Evolutionary conservation across 2,797 vertebrate genomes (phyloP).

Genomic region (Oreonectes daqikongensis): DNA sequence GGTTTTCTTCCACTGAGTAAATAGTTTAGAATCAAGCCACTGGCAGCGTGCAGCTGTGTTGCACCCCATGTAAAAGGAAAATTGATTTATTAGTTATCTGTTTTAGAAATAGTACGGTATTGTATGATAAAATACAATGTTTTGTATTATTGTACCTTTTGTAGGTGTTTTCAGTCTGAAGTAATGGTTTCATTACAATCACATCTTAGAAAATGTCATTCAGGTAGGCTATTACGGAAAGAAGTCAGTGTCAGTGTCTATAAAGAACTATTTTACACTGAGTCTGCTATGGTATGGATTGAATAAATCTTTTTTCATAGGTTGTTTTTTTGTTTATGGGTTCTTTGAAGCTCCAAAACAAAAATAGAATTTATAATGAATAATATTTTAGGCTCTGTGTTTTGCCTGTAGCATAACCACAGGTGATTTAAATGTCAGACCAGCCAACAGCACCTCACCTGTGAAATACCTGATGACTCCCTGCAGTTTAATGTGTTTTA

Average conservation of each 20-base stretch:
- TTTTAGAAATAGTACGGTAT: background rate
- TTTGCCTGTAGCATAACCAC: background rate
- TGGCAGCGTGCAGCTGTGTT: background rate
- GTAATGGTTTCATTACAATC: background rate
- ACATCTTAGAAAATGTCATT: background rate
- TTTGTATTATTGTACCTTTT: background rate
- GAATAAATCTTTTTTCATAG: too few relatives aligned
- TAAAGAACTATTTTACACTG: too few relatives aligned
- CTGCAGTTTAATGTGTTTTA: constrained; percentile 3
- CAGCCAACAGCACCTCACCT: background rate
- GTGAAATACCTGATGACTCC: background rate
- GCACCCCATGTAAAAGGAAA: background rate
- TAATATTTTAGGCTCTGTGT: too few relatives aligned
- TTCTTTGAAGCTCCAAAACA: too few relatives aligned
- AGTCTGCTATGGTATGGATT: too few relatives aligned
- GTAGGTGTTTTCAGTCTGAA: background rate
- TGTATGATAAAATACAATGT: background rate
- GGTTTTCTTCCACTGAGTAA: background rate
- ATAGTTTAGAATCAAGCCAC: constrained; percentile 11
- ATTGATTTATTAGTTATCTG: constrained; percentile 19
- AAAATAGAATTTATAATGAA: too few relatives aligned
- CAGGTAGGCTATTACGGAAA: background rate
- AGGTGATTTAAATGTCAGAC: background rate
- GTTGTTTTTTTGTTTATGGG: too few relatives aligned
- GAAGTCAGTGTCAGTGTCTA: too few relatives aligned